Evolutionary conservation across 2,113 vertebrate species (phyloP).

Genomic region (Cichladusa arquata): DNA sequence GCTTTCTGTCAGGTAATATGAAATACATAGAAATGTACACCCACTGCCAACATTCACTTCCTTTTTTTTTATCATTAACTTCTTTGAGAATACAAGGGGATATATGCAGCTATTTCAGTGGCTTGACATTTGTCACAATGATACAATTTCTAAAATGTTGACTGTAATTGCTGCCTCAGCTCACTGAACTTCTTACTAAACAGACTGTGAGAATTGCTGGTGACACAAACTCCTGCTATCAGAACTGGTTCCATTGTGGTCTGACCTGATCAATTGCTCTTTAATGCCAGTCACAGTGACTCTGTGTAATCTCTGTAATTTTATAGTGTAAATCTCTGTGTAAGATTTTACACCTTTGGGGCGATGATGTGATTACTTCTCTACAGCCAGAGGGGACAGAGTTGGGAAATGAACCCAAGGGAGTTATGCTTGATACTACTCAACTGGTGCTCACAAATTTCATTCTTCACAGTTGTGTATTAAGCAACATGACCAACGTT

Average conservation of each 20-base stretch:
- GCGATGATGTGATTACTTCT: background rate
- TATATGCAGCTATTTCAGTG: conserved; percentile 8
- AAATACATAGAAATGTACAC: background rate
- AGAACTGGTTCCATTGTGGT: background rate
- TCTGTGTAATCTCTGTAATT: background rate
- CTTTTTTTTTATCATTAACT: background rate
- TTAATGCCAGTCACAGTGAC: background rate
- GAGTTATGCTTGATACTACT: background rate
- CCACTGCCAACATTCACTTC: background rate
- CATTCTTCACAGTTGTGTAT: background rate
- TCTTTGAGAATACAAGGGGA: background rate
- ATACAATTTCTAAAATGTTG: background rate
- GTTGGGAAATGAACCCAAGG: background rate
- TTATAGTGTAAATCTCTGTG: background rate
- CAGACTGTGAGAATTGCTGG: background rate
- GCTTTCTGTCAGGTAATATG: background rate
- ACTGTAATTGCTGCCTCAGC: background rate
- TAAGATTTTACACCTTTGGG: background rate
- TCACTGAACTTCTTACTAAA: background rate
- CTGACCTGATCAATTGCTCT: background rate
- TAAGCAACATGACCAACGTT: background rate
- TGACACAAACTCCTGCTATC: background rate
- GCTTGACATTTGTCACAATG: background rate
- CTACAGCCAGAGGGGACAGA: background rate
- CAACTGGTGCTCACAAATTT: background rate